A percentile compares a stretch with the other conserved stretches of the same genome.
Evolutionary conservation across 2,888 invertebrate species (phyloP).

Genomic region (Plebejus melissa): DNA sequence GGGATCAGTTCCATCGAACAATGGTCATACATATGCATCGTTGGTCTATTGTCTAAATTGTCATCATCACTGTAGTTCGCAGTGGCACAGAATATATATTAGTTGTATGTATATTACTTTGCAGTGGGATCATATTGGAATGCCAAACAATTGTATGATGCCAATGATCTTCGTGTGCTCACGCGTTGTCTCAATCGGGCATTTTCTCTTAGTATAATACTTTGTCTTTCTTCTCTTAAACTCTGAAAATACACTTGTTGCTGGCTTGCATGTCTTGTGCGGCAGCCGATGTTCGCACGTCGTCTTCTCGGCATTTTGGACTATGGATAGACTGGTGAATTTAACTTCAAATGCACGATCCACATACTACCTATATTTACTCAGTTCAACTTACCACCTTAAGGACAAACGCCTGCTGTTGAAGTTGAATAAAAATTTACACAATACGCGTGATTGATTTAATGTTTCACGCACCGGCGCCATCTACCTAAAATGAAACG

Average conservation of each 20-base stretch:
- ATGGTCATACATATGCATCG: too few species aligned
- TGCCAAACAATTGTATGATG: too few species aligned
- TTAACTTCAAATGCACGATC: slow-evolving; percentile 35
- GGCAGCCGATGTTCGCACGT: slow-evolving; percentile 43
- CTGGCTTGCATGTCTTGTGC: slow-evolving; percentile 41
- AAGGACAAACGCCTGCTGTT: slow-evolving; percentile 39
- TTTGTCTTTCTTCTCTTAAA: slow-evolving; percentile 36
- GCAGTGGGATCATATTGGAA: too few species aligned
- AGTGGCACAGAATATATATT: too few species aligned
- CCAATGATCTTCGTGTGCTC: slow-evolving; percentile 30
- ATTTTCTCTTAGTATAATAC: slow-evolving; percentile 41
- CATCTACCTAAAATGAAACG: too few species aligned
- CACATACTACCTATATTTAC: slow-evolving; percentile 42
- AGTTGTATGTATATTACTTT: too few species aligned
- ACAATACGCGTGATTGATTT: too few species aligned
- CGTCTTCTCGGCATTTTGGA: slow-evolving; percentile 42
- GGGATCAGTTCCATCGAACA: too few species aligned
- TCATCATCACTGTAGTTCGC: too few species aligned
- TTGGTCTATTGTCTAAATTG: too few species aligned
- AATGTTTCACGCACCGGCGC: too few species aligned
- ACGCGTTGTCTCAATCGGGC: slow-evolving; percentile 42
- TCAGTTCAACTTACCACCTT: slow-evolving; percentile 39
- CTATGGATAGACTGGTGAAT: slow-evolving; percentile 29
- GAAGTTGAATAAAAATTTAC: too few species aligned
- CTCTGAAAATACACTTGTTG: slow-evolving; percentile 40